Base-by-base conservation (phyloP, 2,888 invertebrate genomes). In the Kryphioiulus occultus region DNA sequence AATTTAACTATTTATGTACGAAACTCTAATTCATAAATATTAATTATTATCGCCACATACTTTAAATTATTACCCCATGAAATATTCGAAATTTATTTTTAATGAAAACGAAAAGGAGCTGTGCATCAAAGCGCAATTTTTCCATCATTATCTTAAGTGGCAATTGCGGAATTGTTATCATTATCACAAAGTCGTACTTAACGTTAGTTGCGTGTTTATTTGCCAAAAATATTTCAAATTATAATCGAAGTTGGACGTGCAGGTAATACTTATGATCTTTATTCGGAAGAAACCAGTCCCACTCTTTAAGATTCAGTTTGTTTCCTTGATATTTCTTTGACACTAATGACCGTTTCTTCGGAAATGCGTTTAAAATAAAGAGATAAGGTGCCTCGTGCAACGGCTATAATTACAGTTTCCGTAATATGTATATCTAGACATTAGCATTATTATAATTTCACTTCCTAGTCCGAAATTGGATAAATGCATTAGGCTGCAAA, bases 381-480 rank as follows among this genome's bases (percentile, higher is more conserved):
- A 59, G n/a, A 19, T 59, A n/a, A 39, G 3, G 68, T 47, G 47
- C 19, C 19, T 47, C 47, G 19, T 47, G 10, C 3, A 47, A 19
- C 4, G 10, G 22, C n/a, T 26, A 26, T 68, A 68, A 68, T 68
- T 68, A 26, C 9, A 68, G 68, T n/a, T 68, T 68, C 68, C 68
- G 68, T 68, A 68, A 59, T 26, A 59, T 68, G 19, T 26, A 59
- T 59, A 19, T n/a, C n/a, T 19, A 26, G 10, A 68, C 26, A 26
- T 68, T 68, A 68, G 68, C 68, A 68, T 68, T 68, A 68, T 68
- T 68, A 22, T 68, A 68, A 68, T 68, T 68, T 68, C 26, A 68
- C 68, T 68, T 68, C 68, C 68, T 68, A 22, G 5, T 68, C 68
- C n/a, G 10, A 68, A 68, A 68, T 68, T 22, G 68, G 26, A 68